Base-by-base conservation (phyloP, 2,888 invertebrate species). In the Agrilus cyanescens region DNA sequence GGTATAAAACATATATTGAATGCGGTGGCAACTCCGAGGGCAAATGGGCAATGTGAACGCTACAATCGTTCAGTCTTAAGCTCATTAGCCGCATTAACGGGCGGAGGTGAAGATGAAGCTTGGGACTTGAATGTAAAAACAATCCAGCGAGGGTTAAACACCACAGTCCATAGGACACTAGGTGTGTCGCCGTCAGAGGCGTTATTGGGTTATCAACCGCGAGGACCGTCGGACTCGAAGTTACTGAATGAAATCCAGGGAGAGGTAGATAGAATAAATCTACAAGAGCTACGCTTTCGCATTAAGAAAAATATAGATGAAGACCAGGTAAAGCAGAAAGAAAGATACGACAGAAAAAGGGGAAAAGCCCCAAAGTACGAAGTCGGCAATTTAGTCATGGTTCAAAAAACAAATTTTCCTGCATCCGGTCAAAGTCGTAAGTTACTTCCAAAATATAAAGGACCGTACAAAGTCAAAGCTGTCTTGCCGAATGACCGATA, bases 11-110 rank as follows among this genome's bases (percentile, higher is more conserved):
- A 39, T 14, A 14, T 32, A 15, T 32, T 15, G 14, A 39, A 31
- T 12, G 39, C 15, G 16, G n/a, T 13, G 15, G 37, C 41, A 2
- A 37, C 41, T 4, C 41, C 41, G 16, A 18, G 41, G 32, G 37
- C 32, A 4, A 42, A 42, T 13, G 37, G 42, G 8, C 42, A 42
- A 29, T 14, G 15, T 12, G 42, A 42, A 7, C 13, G 42, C 5
- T 37, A 32, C 15, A 42, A 37, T n/a, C 32, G 38, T 7, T 33
- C 32, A 2, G 32, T 40, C 3, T 2, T 15, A 20, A 31, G 14
- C 16, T 13, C 37, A 18, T 25, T 37, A 14, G 36, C 25, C 6
- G 36, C 30, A 4, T 36, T 37, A 14, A 41, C 13, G 12, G 20
- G 29, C n/a, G 13, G 18, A 10, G 30, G 12, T 4, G 32, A 13